Conservation (phyloP, 2,888 invertebrate species). For the Parnassius orleans region DNA sequence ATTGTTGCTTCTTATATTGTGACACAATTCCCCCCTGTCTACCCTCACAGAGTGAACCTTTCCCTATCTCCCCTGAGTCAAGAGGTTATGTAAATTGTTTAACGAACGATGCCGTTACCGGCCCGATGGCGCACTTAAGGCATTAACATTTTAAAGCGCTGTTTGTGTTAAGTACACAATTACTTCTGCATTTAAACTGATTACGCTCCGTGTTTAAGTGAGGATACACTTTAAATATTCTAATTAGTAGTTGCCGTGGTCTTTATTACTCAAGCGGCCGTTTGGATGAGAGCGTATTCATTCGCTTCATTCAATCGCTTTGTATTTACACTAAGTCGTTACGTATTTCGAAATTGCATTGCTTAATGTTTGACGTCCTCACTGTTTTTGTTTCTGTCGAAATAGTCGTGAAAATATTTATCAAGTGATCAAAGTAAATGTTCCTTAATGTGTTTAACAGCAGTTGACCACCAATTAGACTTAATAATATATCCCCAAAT, state of each 20-base stretch:
- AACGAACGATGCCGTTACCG: conserved; percentile 59
- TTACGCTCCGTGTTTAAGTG: conserved; percentile 47
- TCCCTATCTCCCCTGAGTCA: conserved; percentile 35
- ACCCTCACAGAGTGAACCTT: conserved; percentile 11
- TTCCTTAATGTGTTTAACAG: no score
- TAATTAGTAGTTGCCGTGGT: conserved; percentile 47
- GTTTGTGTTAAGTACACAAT: conserved; percentile 71
- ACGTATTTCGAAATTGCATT: background rate
- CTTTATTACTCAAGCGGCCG: conserved; percentile 26
- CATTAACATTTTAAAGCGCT: conserved; percentile 71
- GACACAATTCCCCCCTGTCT: conserved; percentile 23
- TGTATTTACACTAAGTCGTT: conserved; percentile 14
- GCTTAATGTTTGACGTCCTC: no score
- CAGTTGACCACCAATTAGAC: no score
- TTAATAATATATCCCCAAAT: no score
- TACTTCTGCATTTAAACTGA: conserved; percentile 68
- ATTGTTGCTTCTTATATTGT: conserved; percentile 34
- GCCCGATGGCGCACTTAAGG: conserved; percentile 63
- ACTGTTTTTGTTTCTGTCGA: no score
- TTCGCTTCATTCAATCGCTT: conserved; percentile 23
- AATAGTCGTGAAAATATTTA: no score
- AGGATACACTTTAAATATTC: conserved; percentile 53
- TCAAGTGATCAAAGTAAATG: no score
- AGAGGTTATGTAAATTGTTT: conserved; percentile 71
- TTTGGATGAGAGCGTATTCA: conserved; percentile 17